Evolutionary conservation across 1,140 invertebrate genomes (phyloP), one percentile per base, ranked within the genome.

Genomic region (Neodiprion virginianus): DNA sequence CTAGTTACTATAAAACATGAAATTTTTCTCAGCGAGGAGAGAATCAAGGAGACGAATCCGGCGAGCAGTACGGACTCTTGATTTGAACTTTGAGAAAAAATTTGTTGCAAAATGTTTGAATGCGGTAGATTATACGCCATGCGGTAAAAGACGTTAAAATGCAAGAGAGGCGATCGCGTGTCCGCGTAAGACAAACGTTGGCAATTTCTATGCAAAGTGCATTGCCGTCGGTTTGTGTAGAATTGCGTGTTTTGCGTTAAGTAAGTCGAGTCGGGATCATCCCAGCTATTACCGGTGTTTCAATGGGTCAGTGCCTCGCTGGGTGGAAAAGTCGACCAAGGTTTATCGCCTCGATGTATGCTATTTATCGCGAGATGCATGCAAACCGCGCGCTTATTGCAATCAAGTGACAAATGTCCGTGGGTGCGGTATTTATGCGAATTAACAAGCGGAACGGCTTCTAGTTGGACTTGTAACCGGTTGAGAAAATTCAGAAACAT

Each of bases 171-270:
- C 53, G 53, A 61, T 61, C 53, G 53, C 53, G 53, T 61, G 53
- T 17, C 53, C 53, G 53, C 11, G 53, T 40, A 40, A 40, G 28
- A 40, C 28, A 61, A 61, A 61, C n/a, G 11, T 17, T 8, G 53
- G 53, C 8, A 14, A 61, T 61, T 61, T 61, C 53, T 61, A 61
- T 61, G 53, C 53, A 61, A 61, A 61, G 53, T 61, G 53, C 53
- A 61, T 7, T 8, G 53, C 53, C n/a, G 53, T 8, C 53, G n/a
- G 11, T 61, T 61, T 61, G 11, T 61, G n/a, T 61, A 61, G 53
- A 61, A 61, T 61, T 61, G 53, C 53, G 53, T 61, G 53, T 61
- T 61, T 61, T 61, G n/a, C 8, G 53, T 61, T 61, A 61, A 61
- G 53, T 61, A 61, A 61, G 5, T 61, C 53, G n/a, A 61, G 53